Base-by-base conservation (phyloP, 2,888 invertebrate species). In the Lepidochrysops patricia region DNA sequence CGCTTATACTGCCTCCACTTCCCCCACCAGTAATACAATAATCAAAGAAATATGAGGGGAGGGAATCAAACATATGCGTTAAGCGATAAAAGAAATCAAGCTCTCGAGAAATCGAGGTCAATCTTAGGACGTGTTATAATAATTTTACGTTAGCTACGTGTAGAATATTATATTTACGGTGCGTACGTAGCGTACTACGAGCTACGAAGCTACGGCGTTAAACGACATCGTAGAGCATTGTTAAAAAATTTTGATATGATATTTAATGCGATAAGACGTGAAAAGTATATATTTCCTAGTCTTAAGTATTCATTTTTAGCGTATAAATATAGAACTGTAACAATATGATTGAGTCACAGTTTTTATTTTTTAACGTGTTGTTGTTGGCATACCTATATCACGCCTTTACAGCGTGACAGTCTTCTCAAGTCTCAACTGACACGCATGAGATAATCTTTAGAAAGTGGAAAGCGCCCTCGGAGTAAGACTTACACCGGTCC, bases 21-120 rank as follows among this genome's bases (percentile, higher is more conserved):
- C 80, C 79, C 81, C 76, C 81, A 83, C 78, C 70, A 65, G 63
- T 84, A 83, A 87, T 80, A 81, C 78, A 85, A 89, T 88, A 88
- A 88, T 88, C 87, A 88, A 87, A 89, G 75, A 79, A 82, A 86
- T 81, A 84, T 79, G 81, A 82, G 84, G 84, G 85, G 70, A 64
- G 66, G 68, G 75, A 81, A 82, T 84, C 84, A 84, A 85, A 84
- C 85, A 84, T 83, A 84, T 84, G 86, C 74, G 80, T 74, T 68
- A 66, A 68, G 76, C 82, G 81, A 82, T 86, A 82, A 85, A 82
- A 78, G 79, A 80, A 78, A 78, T 70, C 66, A 67, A 71, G 72
- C 66, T 65, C 63, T 75, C 75, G 79, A 74, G 67, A 66, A 70
- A 71, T 75, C 68, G 72, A 72, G 74, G 75, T 74, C 73, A 72